Base-by-base conservation (phyloP, 2,888 invertebrate genomes). In the Dysmachus trigonus region DNA sequence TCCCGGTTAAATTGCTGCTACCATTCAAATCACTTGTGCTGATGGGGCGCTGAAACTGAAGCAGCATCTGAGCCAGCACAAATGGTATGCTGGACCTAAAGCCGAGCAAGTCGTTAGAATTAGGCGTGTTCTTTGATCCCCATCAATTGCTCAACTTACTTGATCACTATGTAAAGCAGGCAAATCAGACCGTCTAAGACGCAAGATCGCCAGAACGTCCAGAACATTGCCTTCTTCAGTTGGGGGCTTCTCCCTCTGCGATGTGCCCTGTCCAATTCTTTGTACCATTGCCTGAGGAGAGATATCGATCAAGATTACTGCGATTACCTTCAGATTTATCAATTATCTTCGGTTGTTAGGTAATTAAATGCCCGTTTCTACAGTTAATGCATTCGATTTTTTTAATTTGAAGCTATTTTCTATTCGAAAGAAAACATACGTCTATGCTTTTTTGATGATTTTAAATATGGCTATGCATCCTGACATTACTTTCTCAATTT, bases 171-270 rank as follows among this genome's bases (percentile, higher is more conserved):
- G 81, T 91, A 92, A 47, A 90, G 87, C n/a, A 95, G 90, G 87
- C 94, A 93, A 91, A 95, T 93, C 87, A 95, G 89, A 84, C 95
- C 93, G 90, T 95, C 95, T 88, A 95, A 92, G 85, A 95, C 92
- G 89, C 95, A 95, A 89, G 95, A 94, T 89, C 94, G 93, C 94
- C 95, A 94, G 91, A 96, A 96, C 35, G 95, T 94, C 87, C 93
- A 93, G 87, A 94, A 93, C 90, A 96, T 93, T 13, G 95, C 95
- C 87, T 93, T 94, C 35, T 95, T 93, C 13, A 96, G 92, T 31
- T 94, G 94, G 4, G 96, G 95, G 88, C 93, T 93, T 88, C 93
- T 93, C 13, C 93, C 93, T 88, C 93, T 93, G 86, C 92, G 93
- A 90, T 92, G 93, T 1, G 94, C 93, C 87, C 93, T 91, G 87